phyloP scores from a whole-genome alignment of 2,888 invertebrate species.

The Amblyjoppa proteus region DNA sequence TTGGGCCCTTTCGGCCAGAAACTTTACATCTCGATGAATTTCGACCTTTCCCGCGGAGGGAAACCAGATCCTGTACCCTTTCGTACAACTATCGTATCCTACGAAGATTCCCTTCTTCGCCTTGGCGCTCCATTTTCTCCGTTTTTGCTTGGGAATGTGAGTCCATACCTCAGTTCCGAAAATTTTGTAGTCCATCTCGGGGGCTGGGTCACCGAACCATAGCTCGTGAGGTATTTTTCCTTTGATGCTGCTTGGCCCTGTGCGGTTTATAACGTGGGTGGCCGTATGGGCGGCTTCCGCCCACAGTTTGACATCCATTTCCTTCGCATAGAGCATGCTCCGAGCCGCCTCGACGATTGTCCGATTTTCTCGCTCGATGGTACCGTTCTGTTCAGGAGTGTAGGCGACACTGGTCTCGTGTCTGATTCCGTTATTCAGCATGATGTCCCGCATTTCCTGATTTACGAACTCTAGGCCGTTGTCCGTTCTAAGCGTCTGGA shows the following conservation, averaged over 20 bases:
- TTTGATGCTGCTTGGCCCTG: conserved; percentile 47
- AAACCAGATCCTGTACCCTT: conserved; percentile 22
- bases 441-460: conserved; percentile 29
- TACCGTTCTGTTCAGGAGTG: conserved; percentile 70
- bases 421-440: conserved; percentile 43
- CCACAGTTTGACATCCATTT: conserved; percentile 60
- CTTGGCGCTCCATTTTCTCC: conserved; percentile 68
- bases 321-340: conserved; percentile 68
- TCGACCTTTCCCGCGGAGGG: neutral
- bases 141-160: conserved; percentile 76
- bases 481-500: conserved; percentile 61
- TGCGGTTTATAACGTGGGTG: conserved; percentile 59
- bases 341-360: conserved; percentile 74
- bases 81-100: conserved; percentile 71
- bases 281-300: conserved; percentile 67
- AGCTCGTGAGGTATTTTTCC: conserved; percentile 66
- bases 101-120: conserved; percentile 71
- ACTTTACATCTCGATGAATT: neutral
- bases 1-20: neutral
- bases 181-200: conserved; percentile 54
- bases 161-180: conserved; percentile 73
- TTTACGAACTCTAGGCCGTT: conserved; percentile 67
- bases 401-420: conserved; percentile 66
- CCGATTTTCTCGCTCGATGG: conserved; percentile 75
- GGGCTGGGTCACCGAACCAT: conserved; percentile 53